phyloP scores from a whole-genome alignment of 2,113 vertebrate species.

The Poeciliopsis retropinna region DNA sequence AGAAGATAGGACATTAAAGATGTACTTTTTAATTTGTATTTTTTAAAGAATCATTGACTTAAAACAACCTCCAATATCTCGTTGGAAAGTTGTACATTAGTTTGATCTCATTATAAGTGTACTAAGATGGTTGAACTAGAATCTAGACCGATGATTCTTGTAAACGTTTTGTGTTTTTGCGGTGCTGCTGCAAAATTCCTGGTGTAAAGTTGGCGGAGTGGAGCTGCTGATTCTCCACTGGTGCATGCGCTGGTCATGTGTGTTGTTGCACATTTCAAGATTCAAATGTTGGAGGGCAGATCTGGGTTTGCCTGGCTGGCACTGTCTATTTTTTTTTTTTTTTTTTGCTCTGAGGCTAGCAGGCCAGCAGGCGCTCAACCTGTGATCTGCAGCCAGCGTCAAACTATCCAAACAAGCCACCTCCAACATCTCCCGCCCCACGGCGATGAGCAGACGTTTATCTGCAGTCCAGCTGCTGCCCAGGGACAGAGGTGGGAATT shows the following conservation, averaged over 20 bases:
- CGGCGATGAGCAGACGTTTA: slow-evolving; percentile 61
- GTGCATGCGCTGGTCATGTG: neutral
- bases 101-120: no score
- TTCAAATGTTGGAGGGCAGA: slow-evolving; percentile 31
- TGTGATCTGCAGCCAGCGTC: slow-evolving; percentile 65
- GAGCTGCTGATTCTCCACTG: neutral
- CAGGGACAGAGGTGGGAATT: slow-evolving; percentile 48
- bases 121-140: no score
- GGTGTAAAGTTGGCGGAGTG: neutral
- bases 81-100: no score
- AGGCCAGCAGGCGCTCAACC: slow-evolving; percentile 31
- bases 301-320: slow-evolving; percentile 22
- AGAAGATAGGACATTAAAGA: no score
- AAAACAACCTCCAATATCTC: no score
- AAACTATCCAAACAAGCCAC: slow-evolving; percentile 37
- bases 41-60: no score
- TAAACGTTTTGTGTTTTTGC: no score
- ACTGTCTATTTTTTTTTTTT: neutral
- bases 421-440: slow-evolving; percentile 45
- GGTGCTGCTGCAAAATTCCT: no score
- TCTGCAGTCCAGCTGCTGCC: slow-evolving; percentile 66
- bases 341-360: slow-evolving; percentile 22
- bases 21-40: no score
- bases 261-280: neutral
- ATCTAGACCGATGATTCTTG: no score